Evolutionary conservation across 2,888 invertebrate genomes (phyloP).

Genomic region (Dicyrtoma fusca): DNA sequence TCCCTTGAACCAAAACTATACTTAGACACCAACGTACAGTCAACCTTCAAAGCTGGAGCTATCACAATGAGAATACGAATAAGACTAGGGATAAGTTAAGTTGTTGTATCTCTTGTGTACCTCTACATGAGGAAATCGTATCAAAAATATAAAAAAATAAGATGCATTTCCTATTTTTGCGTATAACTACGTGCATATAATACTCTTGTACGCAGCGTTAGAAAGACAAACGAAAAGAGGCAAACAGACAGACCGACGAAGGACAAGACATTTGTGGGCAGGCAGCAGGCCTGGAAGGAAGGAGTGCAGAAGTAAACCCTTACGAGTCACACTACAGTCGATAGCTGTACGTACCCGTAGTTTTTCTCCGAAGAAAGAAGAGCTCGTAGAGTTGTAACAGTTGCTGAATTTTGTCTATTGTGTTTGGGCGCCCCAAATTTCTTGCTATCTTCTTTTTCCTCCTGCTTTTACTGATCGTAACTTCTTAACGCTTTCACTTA

Average conservation of each 20-base stretch:
- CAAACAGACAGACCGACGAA: no score
- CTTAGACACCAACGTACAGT: no score
- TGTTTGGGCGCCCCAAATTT: conserved; percentile 39
- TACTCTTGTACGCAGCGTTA: no score
- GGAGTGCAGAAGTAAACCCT: conserved; percentile 1
- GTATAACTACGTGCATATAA: no score
- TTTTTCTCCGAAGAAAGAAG: not conserved
- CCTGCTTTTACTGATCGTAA: conserved; percentile 41
- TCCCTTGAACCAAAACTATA: not conserved
- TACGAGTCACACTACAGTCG: no score
- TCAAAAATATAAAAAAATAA: no score
- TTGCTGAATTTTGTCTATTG: conserved; percentile 39
- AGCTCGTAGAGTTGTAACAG: conserved; percentile 16
- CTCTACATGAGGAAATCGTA: no score
- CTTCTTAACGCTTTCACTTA: conserved; percentile 45
- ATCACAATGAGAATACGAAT: no score
- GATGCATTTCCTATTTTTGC: not conserved
- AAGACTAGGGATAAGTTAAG: no score
- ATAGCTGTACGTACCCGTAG: no score
- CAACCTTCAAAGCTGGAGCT: not conserved
- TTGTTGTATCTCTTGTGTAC: no score
- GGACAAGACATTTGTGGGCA: not conserved
- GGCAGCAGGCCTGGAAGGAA: not conserved
- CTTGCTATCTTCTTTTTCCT: conserved; percentile 36
- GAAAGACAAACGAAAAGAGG: not conserved